Evolutionary conservation across 2,888 invertebrate species (phyloP), one percentile per base, ranked within the genome.

Genomic region (Pollenia griseotomentosa): DNA sequence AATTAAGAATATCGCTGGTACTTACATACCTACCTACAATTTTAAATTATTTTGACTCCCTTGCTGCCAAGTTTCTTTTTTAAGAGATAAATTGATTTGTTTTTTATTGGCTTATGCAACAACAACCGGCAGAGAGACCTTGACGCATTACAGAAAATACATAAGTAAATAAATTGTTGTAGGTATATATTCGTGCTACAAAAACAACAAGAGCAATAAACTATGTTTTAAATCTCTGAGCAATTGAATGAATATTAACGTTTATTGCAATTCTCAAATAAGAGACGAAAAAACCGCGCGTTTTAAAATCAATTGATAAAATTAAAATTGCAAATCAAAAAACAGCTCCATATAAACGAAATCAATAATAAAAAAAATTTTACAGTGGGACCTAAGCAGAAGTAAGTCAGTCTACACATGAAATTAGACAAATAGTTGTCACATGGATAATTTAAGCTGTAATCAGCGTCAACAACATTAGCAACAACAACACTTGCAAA

Each of bases 81-180:
- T 33, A 33, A 33, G 33, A 33, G 33, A 33, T 33, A 33, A 33
- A 33, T 33, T 33, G 33, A 33, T 33, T 33, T 33, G 33, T 33
- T 40, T 48, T 42, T 70, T 79, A 55, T 59, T 42, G 12, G 9
- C 10, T 65, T 81, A 73, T 70, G 61, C 73, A 59, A 80, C 46
- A 79, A 74, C 73, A 77, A 70, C 80, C 80, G 80, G 80, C 63
- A 53, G 48, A 11, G 40, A 71, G 78, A 78, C 71, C 78, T 83
- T 71, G 65, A 78, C 19, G 61, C 75, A 63, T 40, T 63, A 46
- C 51, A 23, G 19, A 10, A 33, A n/a, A 14, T 46, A 42, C 42
- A 48, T n/a, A 71, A 71, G 40, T 74, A 71, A 51, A 68, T 74
- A 71, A 51, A 68, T 14, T n/a, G 10, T 46, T 57, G 33, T n/a